Conservation (phyloP, 2,113 vertebrate species). For the Grantiella picta region DNA sequence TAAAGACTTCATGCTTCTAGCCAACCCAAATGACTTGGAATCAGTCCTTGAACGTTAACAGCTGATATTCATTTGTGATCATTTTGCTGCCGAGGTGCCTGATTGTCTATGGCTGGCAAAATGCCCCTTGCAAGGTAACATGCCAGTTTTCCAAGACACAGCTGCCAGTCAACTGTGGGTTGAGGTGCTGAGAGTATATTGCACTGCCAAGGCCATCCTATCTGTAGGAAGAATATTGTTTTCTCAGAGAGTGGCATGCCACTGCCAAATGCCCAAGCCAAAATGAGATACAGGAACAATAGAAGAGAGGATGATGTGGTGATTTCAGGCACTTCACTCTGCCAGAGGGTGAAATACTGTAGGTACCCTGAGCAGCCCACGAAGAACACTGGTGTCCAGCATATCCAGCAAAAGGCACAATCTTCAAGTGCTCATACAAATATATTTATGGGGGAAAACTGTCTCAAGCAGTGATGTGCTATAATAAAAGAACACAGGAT, state of each 20-base stretch:
- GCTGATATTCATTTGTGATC: constrained; percentile 47
- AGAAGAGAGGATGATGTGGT: background rate
- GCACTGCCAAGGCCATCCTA: background rate
- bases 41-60: constrained; percentile 1
- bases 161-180: constrained; percentile 38
- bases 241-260: background rate
- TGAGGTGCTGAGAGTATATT: background rate
- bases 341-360: background rate
- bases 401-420: background rate
- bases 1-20: constrained; percentile 33
- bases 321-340: background rate
- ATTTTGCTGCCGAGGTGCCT: constrained; percentile 30
- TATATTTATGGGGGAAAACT: background rate
- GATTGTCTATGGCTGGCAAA: constrained; percentile 17
- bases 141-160: constrained; percentile 52
- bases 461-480: background rate
- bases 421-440: accelerated
- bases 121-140: constrained; percentile 17
- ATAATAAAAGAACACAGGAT: background rate
- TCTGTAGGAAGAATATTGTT: background rate
- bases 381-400: background rate
- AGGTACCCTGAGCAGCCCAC: background rate
- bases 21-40: background rate
- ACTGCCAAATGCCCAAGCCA: constrained; percentile 21
- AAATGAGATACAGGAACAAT: background rate